Conservation (phyloP, 2,888 invertebrate genomes). For the Yponomeuta evonymella region DNA sequence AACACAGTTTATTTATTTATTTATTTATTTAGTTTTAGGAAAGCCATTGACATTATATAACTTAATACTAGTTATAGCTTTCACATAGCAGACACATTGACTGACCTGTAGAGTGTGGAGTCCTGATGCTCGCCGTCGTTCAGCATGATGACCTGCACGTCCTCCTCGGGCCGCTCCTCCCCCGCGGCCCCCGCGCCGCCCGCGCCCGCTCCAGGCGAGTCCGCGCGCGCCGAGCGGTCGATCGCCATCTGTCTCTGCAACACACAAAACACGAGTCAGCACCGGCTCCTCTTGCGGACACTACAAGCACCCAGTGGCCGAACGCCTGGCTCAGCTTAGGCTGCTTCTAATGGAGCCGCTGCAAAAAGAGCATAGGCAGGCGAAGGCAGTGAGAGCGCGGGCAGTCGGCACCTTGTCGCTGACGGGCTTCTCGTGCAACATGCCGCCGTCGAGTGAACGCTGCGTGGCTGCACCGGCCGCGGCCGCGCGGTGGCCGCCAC, state of each 20-base stretch:
- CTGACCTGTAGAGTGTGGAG: conserved; percentile 78
- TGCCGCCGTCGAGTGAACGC: conserved; percentile 37
- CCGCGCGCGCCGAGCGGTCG: conserved; percentile 29
- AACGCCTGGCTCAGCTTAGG: neutral
- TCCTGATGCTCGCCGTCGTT: conserved; percentile 87
- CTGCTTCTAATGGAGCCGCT: neutral
- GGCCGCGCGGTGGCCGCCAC: conserved; percentile 23
- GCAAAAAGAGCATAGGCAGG: neutral
- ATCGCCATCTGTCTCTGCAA: conserved; percentile 61
- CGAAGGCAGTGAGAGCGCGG: neutral
- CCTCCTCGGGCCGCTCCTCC: conserved; percentile 30
- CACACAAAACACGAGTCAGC: neutral
- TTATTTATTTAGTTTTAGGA: too few species aligned
- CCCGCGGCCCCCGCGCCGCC: neutral
- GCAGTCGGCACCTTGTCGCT: conserved; percentile 43
- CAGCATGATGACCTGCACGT: conserved; percentile 80
- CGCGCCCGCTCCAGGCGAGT: conserved; percentile 20
- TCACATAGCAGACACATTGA: neutral
- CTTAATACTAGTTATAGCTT: too few species aligned
- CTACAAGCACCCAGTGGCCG: too few species aligned
- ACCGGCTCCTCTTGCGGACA: too few species aligned
- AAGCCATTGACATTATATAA: too few species aligned
- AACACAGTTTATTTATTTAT: too few species aligned
- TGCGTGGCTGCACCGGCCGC: neutral
- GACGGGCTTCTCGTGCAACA: conserved; percentile 49